phyloP scores from a whole-genome alignment of 2,888 invertebrate genomes.

The Sthenelais limicola region DNA sequence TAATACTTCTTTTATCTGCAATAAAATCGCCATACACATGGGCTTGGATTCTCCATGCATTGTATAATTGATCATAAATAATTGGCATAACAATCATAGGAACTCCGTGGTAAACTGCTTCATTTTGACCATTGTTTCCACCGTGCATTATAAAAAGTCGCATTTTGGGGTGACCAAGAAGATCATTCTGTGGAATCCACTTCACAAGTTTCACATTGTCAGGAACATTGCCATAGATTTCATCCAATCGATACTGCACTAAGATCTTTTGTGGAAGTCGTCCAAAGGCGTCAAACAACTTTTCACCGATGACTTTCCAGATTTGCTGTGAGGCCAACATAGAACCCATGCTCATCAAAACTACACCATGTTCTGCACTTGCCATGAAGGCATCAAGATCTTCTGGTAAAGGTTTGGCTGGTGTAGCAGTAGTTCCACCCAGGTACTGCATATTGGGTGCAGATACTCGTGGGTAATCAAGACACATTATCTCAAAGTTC shows the following conservation, averaged over 20 bases:
- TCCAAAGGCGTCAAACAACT: conserved; percentile 17
- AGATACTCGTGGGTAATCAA: conserved; percentile 36
- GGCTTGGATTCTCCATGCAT: not conserved
- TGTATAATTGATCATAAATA: not conserved
- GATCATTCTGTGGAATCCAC: conserved; percentile 32
- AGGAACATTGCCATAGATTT: conserved; percentile 2
- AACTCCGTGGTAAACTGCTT: conserved; percentile 15
- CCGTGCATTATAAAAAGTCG: conserved; percentile 9
- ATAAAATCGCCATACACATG: conserved; percentile 21
- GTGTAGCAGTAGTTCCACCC: not conserved
- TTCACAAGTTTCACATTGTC: not conserved
- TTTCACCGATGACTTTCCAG: not conserved
- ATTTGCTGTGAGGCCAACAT: not conserved
- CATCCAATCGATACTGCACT: not conserved
- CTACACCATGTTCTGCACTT: conserved; percentile 18
- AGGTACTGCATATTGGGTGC: conserved; percentile 30
- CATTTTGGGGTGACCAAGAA: conserved; percentile 8
- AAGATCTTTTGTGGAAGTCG: not conserved
- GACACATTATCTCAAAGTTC: conserved; percentile 27
- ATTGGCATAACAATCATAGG: not conserved
- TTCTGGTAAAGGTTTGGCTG: conserved; percentile 2
- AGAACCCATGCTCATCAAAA: conserved; percentile 7
- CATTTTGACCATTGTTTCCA: conserved; percentile 30
- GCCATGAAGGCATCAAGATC: conserved; percentile 7
- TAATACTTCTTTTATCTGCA: not conserved